phyloP scores from a whole-genome alignment of 2,888 invertebrate species.

The Cantharis flavilabris region DNA sequence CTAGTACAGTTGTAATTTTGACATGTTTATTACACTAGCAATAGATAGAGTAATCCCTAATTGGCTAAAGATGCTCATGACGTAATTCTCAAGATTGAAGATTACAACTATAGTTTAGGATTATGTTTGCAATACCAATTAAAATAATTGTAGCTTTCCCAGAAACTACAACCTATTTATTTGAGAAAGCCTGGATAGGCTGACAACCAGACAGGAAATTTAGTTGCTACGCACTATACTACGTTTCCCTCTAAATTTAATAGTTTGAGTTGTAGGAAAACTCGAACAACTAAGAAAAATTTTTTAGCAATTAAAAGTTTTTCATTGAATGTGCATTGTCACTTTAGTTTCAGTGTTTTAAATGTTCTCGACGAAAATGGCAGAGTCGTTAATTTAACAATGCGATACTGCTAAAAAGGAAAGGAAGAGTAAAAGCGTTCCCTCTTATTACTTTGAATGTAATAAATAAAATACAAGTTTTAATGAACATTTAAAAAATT shows the following conservation, averaged over 20 bases:
- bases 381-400: constrained; percentile 3
- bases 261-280: neutral
- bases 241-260: neutral
- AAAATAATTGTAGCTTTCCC: neutral
- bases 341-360: neutral
- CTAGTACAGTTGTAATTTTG: too few species aligned
- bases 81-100: too few species aligned
- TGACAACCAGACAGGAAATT: neutral
- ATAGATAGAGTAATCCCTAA: too few species aligned
- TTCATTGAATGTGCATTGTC: neutral
- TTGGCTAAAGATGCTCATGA: neutral
- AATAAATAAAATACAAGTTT: neutral
- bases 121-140: neutral
- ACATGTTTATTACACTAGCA: too few species aligned
- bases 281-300: too few species aligned
- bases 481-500: neutral
- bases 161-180: neutral
- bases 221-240: neutral
- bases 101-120: neutral
- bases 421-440: constrained; percentile 1
- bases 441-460: neutral
- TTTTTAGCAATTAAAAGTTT: constrained; percentile 1
- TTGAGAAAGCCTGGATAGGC: neutral
- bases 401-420: neutral
- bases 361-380: constrained; percentile 3